phyloP scores from a whole-genome alignment of 1,140 invertebrate species.

The Lucilia sericata region DNA sequence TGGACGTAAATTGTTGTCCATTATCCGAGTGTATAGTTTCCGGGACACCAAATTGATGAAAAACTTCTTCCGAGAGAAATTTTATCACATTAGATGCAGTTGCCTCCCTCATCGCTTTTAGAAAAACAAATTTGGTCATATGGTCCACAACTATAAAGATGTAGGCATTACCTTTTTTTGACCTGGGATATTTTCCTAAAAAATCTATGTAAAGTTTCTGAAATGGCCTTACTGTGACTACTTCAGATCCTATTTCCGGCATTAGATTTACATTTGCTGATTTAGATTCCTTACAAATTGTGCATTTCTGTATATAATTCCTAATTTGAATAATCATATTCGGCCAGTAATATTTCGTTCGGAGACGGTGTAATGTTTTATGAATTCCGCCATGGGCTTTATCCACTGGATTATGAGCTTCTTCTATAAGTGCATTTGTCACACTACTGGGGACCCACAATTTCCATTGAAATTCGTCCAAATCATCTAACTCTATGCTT shows the following conservation, averaged over 20 bases:
- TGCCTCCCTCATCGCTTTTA: not conserved
- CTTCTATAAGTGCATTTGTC: not conserved
- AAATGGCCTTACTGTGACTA: not conserved
- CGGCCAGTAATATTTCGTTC: not conserved
- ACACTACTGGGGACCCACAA: not conserved
- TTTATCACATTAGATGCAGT: not conserved
- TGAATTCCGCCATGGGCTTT: not conserved
- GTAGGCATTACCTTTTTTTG: not conserved
- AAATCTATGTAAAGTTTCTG: conserved; percentile 5
- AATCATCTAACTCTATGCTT: not conserved
- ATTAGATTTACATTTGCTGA: not conserved
- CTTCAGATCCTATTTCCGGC: conserved; percentile 3
- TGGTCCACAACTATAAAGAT: not conserved
- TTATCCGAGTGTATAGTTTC: not conserved
- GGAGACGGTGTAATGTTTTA: not conserved
- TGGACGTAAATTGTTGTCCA: conserved; percentile 5
- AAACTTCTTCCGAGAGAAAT: conserved; percentile 1
- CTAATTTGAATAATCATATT: not conserved
- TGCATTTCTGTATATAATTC: not conserved
- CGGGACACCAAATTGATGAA: conserved; percentile 23
- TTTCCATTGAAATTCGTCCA: not conserved
- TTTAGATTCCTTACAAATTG: not conserved
- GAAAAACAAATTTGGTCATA: conserved; percentile 34
- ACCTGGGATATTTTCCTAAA: conserved; percentile 13
- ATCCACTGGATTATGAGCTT: not conserved